Conservation (phyloP, 1,140 invertebrate species). For the Artemia franciscana region DNA sequence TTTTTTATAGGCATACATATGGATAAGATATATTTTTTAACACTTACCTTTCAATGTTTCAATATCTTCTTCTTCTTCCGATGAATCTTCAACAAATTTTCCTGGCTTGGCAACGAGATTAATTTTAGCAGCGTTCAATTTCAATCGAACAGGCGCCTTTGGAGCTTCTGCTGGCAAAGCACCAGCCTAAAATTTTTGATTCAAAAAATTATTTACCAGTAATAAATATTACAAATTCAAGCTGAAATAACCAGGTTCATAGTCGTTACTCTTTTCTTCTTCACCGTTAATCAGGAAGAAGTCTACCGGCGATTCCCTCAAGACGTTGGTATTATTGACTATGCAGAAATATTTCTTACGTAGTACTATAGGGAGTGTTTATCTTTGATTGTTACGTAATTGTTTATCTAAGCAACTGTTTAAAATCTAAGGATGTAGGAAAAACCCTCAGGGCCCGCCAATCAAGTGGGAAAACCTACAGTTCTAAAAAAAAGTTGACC, state of each 20-base stretch:
- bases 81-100: slow-evolving; percentile 15
- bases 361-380: too few relatives aligned
- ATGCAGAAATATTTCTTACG: background rate
- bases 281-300: background rate
- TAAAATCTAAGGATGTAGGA: too few relatives aligned
- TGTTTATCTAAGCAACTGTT: too few relatives aligned
- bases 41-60: background rate
- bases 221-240: background rate
- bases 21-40: background rate
- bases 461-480: too few relatives aligned
- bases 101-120: slow-evolving; percentile 4
- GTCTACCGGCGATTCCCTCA: background rate
- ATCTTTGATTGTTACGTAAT: too few relatives aligned
- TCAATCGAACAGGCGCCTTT: background rate
- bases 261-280: background rate
- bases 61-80: slow-evolving; percentile 9
- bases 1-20: background rate
- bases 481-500: too few relatives aligned
- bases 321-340: background rate
- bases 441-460: too few relatives aligned
- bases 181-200: background rate
- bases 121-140: background rate
- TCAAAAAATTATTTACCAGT: background rate
- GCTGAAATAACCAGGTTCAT: background rate
- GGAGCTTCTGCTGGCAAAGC: background rate